Conservation (phyloP, 2,888 invertebrate species). For the Homarus gammarus region DNA sequence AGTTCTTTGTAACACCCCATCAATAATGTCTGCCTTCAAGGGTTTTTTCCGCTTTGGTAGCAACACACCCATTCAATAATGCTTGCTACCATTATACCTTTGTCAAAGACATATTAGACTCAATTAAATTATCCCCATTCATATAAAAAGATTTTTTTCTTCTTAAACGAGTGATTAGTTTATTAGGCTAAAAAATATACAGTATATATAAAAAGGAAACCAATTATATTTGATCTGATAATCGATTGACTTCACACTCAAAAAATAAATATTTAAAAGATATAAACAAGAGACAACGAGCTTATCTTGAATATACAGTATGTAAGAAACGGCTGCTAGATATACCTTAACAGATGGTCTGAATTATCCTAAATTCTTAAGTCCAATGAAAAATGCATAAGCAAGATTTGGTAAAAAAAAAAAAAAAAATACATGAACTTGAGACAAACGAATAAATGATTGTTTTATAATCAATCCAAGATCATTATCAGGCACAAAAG, state of each 20-base stretch:
- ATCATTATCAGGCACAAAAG: slow-evolving; percentile 51
- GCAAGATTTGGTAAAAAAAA: too few species aligned
- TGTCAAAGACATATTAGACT: too few species aligned
- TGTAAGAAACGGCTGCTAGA: background rate
- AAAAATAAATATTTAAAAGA: background rate
- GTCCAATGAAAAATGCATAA: too few species aligned
- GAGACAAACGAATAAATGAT: background rate
- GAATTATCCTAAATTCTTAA: background rate
- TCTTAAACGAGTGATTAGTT: too few species aligned
- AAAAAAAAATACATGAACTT: too few species aligned
- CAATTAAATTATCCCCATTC: too few species aligned
- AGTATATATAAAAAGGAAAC: background rate
- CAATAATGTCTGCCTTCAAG: background rate
- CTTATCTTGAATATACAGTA: background rate
- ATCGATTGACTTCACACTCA: background rate
- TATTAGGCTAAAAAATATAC: too few species aligned
- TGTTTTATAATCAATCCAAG: slow-evolving; percentile 39
- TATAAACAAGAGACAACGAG: background rate
- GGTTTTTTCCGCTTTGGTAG: background rate
- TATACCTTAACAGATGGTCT: background rate
- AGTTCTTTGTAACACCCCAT: background rate
- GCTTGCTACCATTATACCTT: background rate
- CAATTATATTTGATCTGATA: background rate
- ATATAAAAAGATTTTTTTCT: too few species aligned
- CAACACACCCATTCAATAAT: too few species aligned